Percentiles rank a stretch among this genome's conserved stretches.
These are phyloP conservation scores for Scotopteryx bipunctaria DNA, from an alignment of 2,888 invertebrate species.

Conservation along the genomic window DNA sequence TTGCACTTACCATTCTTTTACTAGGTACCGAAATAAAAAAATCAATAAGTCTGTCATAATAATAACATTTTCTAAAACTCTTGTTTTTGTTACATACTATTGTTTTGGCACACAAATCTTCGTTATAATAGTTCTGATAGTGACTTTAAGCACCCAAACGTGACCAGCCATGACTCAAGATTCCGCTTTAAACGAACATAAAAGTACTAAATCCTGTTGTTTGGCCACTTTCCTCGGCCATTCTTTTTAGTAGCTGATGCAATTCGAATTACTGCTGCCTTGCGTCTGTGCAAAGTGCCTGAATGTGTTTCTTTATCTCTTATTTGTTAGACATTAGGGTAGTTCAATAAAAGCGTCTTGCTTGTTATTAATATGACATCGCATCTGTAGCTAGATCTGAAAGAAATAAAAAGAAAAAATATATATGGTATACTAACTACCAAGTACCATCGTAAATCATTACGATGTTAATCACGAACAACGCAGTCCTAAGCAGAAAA, in stretches of 20 bases:
- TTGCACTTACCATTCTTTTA: too few species aligned
- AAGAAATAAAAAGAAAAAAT: too few species aligned
- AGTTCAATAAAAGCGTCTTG: not conserved
- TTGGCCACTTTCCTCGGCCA: constrained; percentile 12
- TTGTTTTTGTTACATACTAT: constrained; percentile 4
- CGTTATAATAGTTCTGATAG: constrained; percentile 17
- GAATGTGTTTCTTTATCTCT: not conserved
- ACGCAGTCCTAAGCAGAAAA: too few species aligned
- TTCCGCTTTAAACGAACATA: constrained; percentile 33
- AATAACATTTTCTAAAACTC: too few species aligned
- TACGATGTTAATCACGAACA: too few species aligned
- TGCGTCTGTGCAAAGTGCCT: not conserved
- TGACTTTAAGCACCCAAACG: constrained; percentile 29
- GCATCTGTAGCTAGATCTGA: too few species aligned
- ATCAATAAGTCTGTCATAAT: too few species aligned
- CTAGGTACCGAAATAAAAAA: too few species aligned
- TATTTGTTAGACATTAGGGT: not conserved
- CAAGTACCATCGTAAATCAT: too few species aligned
- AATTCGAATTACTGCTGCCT: not conserved
- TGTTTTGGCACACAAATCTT: constrained; percentile 24
- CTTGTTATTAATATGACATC: too few species aligned
- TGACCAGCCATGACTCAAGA: constrained; percentile 32
- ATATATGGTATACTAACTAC: too few species aligned
- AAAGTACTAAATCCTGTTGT: constrained; percentile 41
- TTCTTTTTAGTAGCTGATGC: constrained; percentile 2